Evolutionary conservation across 2,797 vertebrate genomes (phyloP), one percentile per base, ranked within the genome.

Genomic region (Hydrophis major): DNA sequence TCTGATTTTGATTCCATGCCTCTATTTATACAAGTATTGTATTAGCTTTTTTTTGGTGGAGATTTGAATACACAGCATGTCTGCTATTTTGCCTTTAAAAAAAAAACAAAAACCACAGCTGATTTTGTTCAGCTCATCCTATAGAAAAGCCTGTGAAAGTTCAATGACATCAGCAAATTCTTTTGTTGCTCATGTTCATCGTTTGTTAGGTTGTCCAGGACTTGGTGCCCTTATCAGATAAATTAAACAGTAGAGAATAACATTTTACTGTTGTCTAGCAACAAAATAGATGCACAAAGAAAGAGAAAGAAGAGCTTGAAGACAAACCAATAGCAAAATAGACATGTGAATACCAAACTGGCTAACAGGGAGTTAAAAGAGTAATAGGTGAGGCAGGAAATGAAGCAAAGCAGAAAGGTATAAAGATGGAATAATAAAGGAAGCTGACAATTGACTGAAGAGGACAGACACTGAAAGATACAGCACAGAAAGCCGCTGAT

Each of bases 401-500:
- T 87, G 92, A 95, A 93, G 78, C 88, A 95, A 91, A 22, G 4
- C 20, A 63, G 37, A 86, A 94, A 92, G 92, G 88, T 66, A 87
- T 66, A 91, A 37, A 20, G 66, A 20, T 83, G 55, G 78, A 93
- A 94, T 93, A 92, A 87, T 91, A 47, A 91, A 92, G 91, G 32
- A 61, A 92, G 6, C 56, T 93, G 91, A 90, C 56, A 92, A 86
- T 69, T 94, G 88, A 91, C 57, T 63, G 83, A 93, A 57, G 22
- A 93, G 89, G 88, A 93, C 50, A 69, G 88, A 88, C 57, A 94
- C 50, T 4, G 69, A 93, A 93, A 94, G 53, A 28, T 94, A 69
- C 4, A 47, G 16, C 86, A 94, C 50, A 93, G 92, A 93, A 94
- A 95, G 37, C 56, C 28, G 89, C 66, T 94, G 91, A 93, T 74